These are phyloP conservation scores for Peromyscus polionotus DNA, from an alignment of 2,113 vertebrate genomes.

Conservation along the genomic window DNA sequence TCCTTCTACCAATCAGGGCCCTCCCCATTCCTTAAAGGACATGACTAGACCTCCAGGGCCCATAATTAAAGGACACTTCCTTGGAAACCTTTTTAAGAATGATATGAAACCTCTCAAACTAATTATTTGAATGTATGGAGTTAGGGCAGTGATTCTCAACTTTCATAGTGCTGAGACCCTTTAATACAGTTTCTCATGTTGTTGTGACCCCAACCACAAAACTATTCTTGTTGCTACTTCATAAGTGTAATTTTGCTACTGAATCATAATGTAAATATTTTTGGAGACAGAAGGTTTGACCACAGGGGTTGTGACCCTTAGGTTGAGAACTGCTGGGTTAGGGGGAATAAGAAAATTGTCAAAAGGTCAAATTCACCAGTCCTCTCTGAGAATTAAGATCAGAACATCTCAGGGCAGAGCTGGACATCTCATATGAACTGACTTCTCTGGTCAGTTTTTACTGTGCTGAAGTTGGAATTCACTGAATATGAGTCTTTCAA, in stretches of 20 bases:
- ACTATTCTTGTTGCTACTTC: background rate
- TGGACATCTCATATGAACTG: slow-evolving; percentile 21
- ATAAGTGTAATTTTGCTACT: background rate
- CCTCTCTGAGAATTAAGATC: slow-evolving; percentile 51
- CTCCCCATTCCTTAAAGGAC: background rate
- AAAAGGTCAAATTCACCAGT: slow-evolving; percentile 38
- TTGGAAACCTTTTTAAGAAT: slow-evolving; percentile 35
- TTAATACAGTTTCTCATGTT: background rate
- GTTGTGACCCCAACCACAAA: background rate
- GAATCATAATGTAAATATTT: background rate
- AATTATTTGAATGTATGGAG: slow-evolving; percentile 32
- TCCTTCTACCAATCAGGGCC: slow-evolving; percentile 27
- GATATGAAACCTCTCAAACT: background rate
- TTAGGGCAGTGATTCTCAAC: background rate
- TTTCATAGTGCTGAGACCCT: background rate
- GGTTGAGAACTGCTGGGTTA: background rate
- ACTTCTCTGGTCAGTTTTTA: slow-evolving; percentile 28
- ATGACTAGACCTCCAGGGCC: background rate
- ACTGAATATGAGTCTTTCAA: slow-evolving; percentile 32
- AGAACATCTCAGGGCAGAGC: background rate
- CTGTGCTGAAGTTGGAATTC: background rate
- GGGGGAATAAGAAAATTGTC: background rate
- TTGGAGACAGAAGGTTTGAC: background rate
- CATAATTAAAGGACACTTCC: slow-evolving; percentile 7
- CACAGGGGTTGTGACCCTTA: background rate